phyloP scores from a whole-genome alignment of 2,113 vertebrate genomes.

The Calonectris borealis region DNA sequence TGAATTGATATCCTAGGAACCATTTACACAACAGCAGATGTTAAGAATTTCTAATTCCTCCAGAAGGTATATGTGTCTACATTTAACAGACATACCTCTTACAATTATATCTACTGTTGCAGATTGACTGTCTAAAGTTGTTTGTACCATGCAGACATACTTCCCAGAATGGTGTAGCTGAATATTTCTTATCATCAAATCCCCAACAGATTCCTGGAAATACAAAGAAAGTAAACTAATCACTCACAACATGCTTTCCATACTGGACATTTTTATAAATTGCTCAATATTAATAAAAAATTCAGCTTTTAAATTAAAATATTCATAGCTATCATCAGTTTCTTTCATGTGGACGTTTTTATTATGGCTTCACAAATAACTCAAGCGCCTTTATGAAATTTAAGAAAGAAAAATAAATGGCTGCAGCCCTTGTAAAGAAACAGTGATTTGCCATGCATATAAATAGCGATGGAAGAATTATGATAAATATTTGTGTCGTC shows the following conservation, averaged over 20 bases:
- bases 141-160: slow-evolving; percentile 85
- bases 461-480: neutral
- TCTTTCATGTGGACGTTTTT: slow-evolving; percentile 50
- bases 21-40: neutral
- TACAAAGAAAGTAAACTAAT: slow-evolving; percentile 21
- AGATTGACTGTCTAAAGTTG: slow-evolving; percentile 86
- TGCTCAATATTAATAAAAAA: slow-evolving; percentile 49
- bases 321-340: slow-evolving; percentile 48
- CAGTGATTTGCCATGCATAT: slow-evolving; percentile 4
- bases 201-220: slow-evolving; percentile 83
- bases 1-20: neutral
- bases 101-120: slow-evolving; percentile 83
- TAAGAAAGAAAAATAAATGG: slow-evolving; percentile 52
- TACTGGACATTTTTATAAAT: slow-evolving; percentile 38
- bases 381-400: slow-evolving; percentile 32
- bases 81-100: slow-evolving; percentile 76
- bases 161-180: slow-evolving; percentile 88
- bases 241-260: slow-evolving; percentile 1
- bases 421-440: slow-evolving; percentile 12
- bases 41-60: neutral
- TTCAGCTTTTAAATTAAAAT: slow-evolving; percentile 56
- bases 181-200: slow-evolving; percentile 91
- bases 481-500: neutral
- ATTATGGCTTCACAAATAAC: slow-evolving; percentile 56
- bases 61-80: neutral